A percentile compares a stretch with the other conserved stretches of the same genome.
phyloP scores from a whole-genome alignment of 1,140 invertebrate genomes.

The Drosophila ananassae region DNA sequence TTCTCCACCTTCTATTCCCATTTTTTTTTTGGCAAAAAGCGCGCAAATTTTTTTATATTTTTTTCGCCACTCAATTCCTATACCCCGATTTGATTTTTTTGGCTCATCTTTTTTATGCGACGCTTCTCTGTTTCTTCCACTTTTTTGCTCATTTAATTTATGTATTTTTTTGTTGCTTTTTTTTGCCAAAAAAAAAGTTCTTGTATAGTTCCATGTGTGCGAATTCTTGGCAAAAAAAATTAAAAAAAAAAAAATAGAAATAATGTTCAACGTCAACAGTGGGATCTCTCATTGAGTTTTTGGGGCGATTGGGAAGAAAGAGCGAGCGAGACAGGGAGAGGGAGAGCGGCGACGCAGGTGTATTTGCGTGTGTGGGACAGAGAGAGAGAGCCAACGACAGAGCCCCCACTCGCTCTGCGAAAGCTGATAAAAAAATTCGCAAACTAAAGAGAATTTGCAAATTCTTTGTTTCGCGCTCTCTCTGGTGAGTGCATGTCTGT shows the following conservation, averaged over 20 bases:
- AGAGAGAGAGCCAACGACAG: slow-evolving; percentile 1
- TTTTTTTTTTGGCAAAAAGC: slow-evolving; percentile 22
- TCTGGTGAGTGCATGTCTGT: not conserved
- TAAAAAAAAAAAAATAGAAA: slow-evolving; percentile 6
- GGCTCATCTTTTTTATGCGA: not conserved
- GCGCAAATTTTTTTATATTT: slow-evolving; percentile 16
- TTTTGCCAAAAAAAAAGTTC: slow-evolving; percentile 29
- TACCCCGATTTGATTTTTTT: not conserved
- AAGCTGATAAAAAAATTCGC: slow-evolving; percentile 44
- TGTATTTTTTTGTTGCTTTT: slow-evolving; percentile 19
- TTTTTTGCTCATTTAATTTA: slow-evolving; percentile 49
- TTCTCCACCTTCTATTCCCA: not conserved
- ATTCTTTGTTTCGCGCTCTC: not conserved
- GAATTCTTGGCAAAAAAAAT: slow-evolving; percentile 28
- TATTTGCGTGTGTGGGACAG: not conserved
- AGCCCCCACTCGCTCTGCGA: not conserved
- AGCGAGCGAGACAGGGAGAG: slow-evolving; percentile 12
- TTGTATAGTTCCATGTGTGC: slow-evolving; percentile 36
- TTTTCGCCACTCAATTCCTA: slow-evolving; percentile 1
- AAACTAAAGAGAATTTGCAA: slow-evolving; percentile 52
- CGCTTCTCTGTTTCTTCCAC: slow-evolving; percentile 58
- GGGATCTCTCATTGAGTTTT: slow-evolving; percentile 27
- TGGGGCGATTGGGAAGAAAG: slow-evolving; percentile 9
- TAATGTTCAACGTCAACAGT: slow-evolving; percentile 11
- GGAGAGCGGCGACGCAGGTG: not conserved